Conservation (phyloP, 1,140 invertebrate species). For the Anoplophora glabripennis region DNA sequence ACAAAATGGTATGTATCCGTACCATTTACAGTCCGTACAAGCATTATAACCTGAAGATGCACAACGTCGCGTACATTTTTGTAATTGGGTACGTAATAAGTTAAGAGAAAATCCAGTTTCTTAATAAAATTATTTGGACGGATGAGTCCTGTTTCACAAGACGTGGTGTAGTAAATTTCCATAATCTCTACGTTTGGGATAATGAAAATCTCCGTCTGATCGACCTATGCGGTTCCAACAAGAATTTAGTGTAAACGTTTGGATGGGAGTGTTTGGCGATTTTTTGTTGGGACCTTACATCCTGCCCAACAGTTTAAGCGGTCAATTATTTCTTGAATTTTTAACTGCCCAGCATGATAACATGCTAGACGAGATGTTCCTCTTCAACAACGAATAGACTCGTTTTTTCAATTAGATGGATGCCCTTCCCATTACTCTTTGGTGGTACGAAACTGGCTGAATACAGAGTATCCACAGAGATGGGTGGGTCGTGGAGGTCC, state of each 20-base stretch:
- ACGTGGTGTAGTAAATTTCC: too few relatives aligned
- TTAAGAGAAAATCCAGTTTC: neutral
- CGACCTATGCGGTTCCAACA: neutral
- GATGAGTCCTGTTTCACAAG: neutral
- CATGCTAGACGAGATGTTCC: constrained; percentile 8
- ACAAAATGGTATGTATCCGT: constrained; percentile 2
- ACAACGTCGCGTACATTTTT: neutral
- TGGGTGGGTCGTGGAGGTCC: constrained; percentile 48
- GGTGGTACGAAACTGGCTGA: constrained; percentile 3
- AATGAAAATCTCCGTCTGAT: constrained; percentile 3
- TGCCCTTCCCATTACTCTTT: constrained; percentile 2
- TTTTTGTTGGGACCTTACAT: constrained; percentile 1
- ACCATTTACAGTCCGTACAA: constrained; percentile 2
- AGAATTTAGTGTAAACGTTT: constrained; percentile 8
- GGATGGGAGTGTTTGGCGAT: constrained; percentile 10
- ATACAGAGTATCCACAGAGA: constrained; percentile 1
- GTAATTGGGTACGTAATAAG: constrained; percentile 4
- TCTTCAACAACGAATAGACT: neutral
- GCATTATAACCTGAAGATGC: neutral
- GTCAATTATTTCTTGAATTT: constrained; percentile 7
- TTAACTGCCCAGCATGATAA: constrained; percentile 5
- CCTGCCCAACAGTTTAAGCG: neutral
- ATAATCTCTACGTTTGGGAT: neutral
- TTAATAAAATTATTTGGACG: neutral
- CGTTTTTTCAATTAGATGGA: constrained; percentile 2